Evolutionary conservation across 2,113 vertebrate genomes (phyloP), one percentile per base, ranked within the genome.

Genomic region (Platanista minor): DNA sequence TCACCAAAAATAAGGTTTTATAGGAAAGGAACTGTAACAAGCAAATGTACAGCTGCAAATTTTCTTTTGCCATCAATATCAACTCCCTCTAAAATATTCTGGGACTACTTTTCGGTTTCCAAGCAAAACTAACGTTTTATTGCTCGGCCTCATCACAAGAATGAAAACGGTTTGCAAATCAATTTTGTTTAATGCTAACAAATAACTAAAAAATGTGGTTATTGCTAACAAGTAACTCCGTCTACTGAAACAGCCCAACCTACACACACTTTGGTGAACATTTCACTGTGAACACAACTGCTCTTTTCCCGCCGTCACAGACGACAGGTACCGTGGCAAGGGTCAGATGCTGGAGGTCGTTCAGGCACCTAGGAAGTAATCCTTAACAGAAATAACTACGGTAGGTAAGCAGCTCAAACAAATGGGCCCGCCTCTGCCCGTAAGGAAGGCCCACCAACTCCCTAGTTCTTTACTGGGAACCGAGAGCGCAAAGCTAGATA

Each of bases 1-100:
- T 91, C 43, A 81, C 84, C 87, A 81, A 97, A 97, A 98, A 93
- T 89, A 95, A 96, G 21, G 43, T 90, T 95, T 95, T 67, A 67
- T 62, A 90, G 89, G 96, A 77, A 96, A 74, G 61, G 83, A 94
- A 83, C 54, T n/a, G 7, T 82, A 94, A 64, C 15, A 92, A 96
- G 91, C 93, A 90, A 95, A 95, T n/a, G 66, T 46, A 83, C 49
- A 91, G 74, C 78, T 87, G 61, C 25, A 75, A 18, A 41, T 78
- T 94, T 91, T 31, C 52, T 90, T 87, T 64, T 77, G 91, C 91
- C 54, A 74, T 94, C 87, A 88, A 87, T 71, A 81, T 59, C 62
- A 36, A 89, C 91, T 98, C 91, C 85, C 49, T 96, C 91, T 90
- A 64, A 59, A 87, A 95, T 82, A 86, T 86, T 92, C 97, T 83